Evolutionary conservation across 2,797 vertebrate species (phyloP).

Genomic region (Cercopithecus diana): DNA sequence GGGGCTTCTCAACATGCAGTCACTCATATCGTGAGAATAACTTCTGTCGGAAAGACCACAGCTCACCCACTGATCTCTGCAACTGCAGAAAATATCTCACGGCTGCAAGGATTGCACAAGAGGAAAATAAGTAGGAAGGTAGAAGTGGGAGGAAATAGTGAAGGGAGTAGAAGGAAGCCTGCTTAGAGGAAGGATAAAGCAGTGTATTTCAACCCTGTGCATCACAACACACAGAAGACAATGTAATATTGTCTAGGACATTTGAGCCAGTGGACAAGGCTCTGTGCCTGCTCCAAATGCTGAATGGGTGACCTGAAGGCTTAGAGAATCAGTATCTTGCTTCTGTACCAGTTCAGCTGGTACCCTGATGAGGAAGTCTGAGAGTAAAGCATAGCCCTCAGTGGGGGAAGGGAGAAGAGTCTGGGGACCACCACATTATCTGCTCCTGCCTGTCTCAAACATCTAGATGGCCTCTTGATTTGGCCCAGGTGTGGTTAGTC

Average conservation of each 20-base stretch:
- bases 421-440: background rate
- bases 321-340: background rate
- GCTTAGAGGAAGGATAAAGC: background rate
- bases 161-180: background rate
- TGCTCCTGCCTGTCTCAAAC: background rate
- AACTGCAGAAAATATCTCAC: background rate
- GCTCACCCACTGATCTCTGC: background rate
- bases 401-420: background rate
- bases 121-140: background rate
- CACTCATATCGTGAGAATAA: background rate
- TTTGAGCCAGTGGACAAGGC: background rate
- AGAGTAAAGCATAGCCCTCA: background rate
- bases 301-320: background rate
- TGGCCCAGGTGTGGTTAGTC: background rate
- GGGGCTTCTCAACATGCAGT: background rate
- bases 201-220: background rate
- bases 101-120: background rate
- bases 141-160: background rate
- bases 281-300: background rate
- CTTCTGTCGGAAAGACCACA: background rate
- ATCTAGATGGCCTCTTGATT: background rate
- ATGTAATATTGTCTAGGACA: background rate
- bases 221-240: background rate
- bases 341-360: background rate
- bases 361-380: background rate